Conservation (phyloP, 2,797 vertebrate genomes). For the Dermochelys coriacea region DNA sequence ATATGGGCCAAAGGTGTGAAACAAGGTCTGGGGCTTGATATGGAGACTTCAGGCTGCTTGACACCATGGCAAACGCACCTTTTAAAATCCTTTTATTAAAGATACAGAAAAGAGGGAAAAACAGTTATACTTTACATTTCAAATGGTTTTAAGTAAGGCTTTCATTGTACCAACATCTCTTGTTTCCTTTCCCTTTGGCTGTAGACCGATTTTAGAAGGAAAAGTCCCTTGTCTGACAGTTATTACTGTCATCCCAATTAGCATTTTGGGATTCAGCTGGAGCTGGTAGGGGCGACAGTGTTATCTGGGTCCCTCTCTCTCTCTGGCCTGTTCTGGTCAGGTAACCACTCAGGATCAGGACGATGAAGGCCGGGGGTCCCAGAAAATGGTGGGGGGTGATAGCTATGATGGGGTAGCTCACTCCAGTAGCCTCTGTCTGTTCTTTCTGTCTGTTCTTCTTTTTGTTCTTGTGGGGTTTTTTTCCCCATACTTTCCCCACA, state of each 20-base stretch:
- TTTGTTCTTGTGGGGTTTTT: not conserved
- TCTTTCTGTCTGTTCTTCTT: not conserved
- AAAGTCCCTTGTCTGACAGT: not conserved
- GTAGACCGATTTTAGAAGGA: not conserved
- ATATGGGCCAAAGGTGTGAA: not conserved
- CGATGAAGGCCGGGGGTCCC: not conserved
- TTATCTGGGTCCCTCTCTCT: not conserved
- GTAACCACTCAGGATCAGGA: not conserved
- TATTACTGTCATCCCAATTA: not conserved
- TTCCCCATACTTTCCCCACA: not conserved
- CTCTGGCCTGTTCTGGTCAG: not conserved
- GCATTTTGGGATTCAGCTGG: not conserved
- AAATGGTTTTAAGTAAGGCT: not conserved
- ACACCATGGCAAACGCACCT: not conserved
- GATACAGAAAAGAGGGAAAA: not conserved
- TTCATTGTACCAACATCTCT: not conserved
- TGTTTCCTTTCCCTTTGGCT: not conserved
- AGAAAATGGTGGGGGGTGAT: not conserved
- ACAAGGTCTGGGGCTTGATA: not conserved
- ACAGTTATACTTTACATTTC: not conserved
- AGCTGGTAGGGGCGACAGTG: not conserved
- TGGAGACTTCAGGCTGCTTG: not conserved
- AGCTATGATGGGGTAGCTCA: not conserved
- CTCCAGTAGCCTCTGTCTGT: not conserved
- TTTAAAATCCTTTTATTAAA: not conserved